Base-by-base conservation (phyloP, 1,140 invertebrate genomes). In the Eciton burchellii region DNA sequence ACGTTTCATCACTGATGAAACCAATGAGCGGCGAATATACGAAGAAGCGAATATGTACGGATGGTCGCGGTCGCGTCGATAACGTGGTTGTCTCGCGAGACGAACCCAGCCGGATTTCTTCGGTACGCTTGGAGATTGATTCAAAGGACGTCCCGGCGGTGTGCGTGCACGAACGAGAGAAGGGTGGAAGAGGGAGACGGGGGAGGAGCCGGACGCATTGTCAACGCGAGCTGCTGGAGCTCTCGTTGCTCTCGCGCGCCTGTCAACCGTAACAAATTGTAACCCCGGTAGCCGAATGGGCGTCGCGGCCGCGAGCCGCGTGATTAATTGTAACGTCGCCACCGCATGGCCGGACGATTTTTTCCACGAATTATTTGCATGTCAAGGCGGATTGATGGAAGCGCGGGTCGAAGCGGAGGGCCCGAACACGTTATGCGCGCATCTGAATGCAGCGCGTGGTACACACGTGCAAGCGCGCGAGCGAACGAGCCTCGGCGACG, bases 191-290 rank as follows among this genome's bases (percentile, higher is more conserved):
- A 76, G 83, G 2, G 35, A 35, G 6, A 35, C 35, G 6, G 6
- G 2, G 35, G 74, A 62, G 71, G 43, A 91, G 59, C 43, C 71
- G 65, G 84, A 4, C 26, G 81, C 81, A 87, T 86, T 83, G 85
- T 86, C 85, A 74, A 87, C 71, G 81, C 66, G n/a, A n/a, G n/a
- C n/a, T n/a, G 84, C 47, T 76, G 72, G 74, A 77, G 74, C 81
- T 81, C 85, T 73, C 86, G 74, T 68, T 79, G 35, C 35, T 35
- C 6, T n/a, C n/a, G n/a, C 74, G 88, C 82, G 83, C 89, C 91
- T 93, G 92, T 93, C 92, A 92, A 81, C 90, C 86, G 86, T 93
- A 93, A 93, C 92, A 93, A 93, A 93, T 93, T 93, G 92, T 92
- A 88, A 91, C 89, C 91, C 83, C 89, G 84, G 89, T 92, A 91